phyloP scores from a whole-genome alignment of 2,888 invertebrate genomes.

The Bedellia somnulentella region DNA sequence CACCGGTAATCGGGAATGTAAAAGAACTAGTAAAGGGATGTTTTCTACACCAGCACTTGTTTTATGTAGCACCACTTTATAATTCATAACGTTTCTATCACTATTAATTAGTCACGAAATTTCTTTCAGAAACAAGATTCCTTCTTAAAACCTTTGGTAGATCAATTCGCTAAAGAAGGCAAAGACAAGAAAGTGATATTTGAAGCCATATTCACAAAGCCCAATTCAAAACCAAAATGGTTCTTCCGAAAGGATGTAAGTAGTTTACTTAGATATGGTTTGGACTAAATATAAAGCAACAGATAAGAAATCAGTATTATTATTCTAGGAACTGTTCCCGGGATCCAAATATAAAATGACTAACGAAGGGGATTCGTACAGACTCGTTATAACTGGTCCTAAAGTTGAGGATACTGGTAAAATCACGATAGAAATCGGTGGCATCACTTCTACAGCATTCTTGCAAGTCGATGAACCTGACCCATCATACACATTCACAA shows the following conservation, averaged over 20 bases:
- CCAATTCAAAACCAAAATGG: conserved; percentile 94
- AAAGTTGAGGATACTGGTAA: conserved; percentile 97
- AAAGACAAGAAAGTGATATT: conserved; percentile 95
- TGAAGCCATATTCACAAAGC: conserved; percentile 93
- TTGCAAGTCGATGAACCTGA: conserved; percentile 97
- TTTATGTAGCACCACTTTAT: too few relatives aligned
- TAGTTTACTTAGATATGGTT: conserved; percentile 17
- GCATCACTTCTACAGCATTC: conserved; percentile 84
- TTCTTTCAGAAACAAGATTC: conserved; percentile 88
- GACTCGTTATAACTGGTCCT: conserved; percentile 85
- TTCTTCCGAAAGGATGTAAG: conserved; percentile 89
- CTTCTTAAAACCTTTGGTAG: conserved; percentile 92
- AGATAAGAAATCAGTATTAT: too few relatives aligned
- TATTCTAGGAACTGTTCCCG: conserved; percentile 84
- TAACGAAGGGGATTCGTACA: conserved; percentile 89
- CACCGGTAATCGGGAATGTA: too few relatives aligned
- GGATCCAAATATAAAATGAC: conserved; percentile 97
- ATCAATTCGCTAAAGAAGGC: conserved; percentile 92
- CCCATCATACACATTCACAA: conserved; percentile 90
- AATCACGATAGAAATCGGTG: conserved; percentile 93
- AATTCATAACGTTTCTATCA: too few relatives aligned
- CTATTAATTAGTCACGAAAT: too few relatives aligned
- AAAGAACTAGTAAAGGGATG: too few relatives aligned
- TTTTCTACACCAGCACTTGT: too few relatives aligned
- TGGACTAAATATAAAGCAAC: too few relatives aligned